Percentiles rank a stretch among this genome's conserved stretches.
These are phyloP conservation scores for Eupithecia tripunctaria DNA, from an alignment of 2,888 invertebrate genomes.

Conservation along the genomic window DNA sequence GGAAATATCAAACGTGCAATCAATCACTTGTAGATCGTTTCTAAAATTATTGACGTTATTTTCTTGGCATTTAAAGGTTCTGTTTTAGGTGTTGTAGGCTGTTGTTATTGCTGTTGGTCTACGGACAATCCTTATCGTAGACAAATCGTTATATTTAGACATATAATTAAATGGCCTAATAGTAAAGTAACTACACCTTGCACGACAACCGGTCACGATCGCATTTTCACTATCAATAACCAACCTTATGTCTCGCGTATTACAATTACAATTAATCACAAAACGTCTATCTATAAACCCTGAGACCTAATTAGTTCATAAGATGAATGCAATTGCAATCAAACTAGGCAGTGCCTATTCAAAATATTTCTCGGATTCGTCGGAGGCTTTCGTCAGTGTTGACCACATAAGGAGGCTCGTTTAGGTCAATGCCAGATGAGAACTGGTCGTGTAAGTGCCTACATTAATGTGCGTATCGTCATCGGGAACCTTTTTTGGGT, in stretches of 20 bases:
- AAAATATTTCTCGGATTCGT: conserved; percentile 46
- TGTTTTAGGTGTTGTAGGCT: neutral
- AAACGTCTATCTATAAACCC: conserved; percentile 25
- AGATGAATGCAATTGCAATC: conserved; percentile 33
- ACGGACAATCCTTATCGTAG: neutral
- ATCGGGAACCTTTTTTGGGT: conserved; percentile 68
- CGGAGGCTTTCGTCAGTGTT: conserved; percentile 66
- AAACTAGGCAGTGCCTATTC: conserved; percentile 21
- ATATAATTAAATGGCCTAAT: neutral
- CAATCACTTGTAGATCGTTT: conserved; percentile 4
- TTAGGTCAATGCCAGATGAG: conserved; percentile 74
- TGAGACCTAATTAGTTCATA: conserved; percentile 25
- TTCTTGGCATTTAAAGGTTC: conserved; percentile 5
- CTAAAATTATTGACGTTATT: neutral
- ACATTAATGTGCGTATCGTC: conserved; percentile 54
- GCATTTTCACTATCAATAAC: conserved; percentile 30
- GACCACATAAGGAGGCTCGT: conserved; percentile 65
- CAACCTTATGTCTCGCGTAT: conserved; percentile 34
- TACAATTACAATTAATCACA: conserved; percentile 31
- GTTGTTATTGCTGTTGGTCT: neutral
- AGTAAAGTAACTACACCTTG: conserved; percentile 2
- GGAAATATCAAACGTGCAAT: conserved; percentile 6
- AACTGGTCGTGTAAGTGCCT: conserved; percentile 55
- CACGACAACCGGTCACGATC: conserved; percentile 30
- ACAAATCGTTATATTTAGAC: conserved; percentile 4